A percentile compares a stretch with the other conserved stretches of the same genome.
These are phyloP conservation scores for Parotocinclus haroldoi DNA, from an alignment of 2,797 vertebrate species.

Conservation along the genomic window DNA sequence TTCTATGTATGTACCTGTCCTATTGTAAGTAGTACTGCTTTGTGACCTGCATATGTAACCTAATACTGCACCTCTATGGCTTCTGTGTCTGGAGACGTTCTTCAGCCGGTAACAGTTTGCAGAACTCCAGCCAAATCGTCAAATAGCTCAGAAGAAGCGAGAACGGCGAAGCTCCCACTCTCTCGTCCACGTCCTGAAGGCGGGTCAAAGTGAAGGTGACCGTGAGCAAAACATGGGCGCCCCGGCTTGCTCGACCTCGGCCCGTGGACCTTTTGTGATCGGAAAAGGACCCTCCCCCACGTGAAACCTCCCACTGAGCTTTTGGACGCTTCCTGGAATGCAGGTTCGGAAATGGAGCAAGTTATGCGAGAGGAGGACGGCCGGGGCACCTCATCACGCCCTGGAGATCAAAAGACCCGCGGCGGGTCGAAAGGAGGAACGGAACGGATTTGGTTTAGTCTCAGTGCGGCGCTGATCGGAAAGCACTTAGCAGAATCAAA, in stretches of 20 bases:
- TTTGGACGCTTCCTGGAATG: constrained; percentile 94
- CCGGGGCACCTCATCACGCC: constrained; percentile 87
- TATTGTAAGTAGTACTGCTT: too few relatives aligned
- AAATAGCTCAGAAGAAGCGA: neutral
- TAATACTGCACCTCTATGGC: too few relatives aligned
- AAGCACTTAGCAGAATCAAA: too few relatives aligned
- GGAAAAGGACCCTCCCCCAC: neutral
- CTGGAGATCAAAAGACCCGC: constrained; percentile 90
- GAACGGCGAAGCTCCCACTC: neutral
- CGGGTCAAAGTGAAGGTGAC: constrained; percentile 28
- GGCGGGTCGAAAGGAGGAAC: constrained; percentile 87
- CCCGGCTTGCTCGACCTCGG: constrained; percentile 51
- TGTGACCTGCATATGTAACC: too few relatives aligned
- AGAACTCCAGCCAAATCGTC: too few relatives aligned
- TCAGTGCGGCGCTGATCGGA: constrained; percentile 99
- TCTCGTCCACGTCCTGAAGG: neutral
- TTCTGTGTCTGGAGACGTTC: too few relatives aligned
- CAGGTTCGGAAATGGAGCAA: constrained; percentile 95
- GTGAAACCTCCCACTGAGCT: constrained; percentile 69
- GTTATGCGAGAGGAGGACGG: constrained; percentile 95
- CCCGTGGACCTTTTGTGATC: constrained; percentile 58
- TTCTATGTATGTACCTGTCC: too few relatives aligned
- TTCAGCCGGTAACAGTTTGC: too few relatives aligned
- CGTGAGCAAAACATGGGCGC: constrained; percentile 29
- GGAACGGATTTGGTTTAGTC: constrained; percentile 99